Evolutionary conservation across 2,113 vertebrate species (phyloP).

Genomic region (Stigmatopora argus): DNA sequence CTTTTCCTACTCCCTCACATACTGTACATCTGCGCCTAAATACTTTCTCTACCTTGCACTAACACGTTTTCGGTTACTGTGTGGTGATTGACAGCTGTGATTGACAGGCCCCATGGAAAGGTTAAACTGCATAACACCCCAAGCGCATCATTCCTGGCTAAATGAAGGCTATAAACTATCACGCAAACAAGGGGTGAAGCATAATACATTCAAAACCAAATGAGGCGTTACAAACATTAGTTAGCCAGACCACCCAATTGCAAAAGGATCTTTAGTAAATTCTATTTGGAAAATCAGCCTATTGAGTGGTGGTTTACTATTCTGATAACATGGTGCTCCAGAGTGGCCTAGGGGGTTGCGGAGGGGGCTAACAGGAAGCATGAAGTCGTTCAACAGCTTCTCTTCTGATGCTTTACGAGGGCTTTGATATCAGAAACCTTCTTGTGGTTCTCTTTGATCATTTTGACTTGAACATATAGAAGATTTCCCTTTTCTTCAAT

Average conservation of each 20-base stretch:
- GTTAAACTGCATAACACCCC: not conserved
- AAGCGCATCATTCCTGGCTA: not conserved
- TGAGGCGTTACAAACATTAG: not conserved
- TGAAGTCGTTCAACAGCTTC: constrained; percentile 5
- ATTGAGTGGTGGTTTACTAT: not conserved
- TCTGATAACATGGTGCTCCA: not conserved
- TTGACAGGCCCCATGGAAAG: not conserved
- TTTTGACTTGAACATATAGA: not conserved
- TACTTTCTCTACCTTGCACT: not conserved
- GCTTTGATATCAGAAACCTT: constrained; percentile 8
- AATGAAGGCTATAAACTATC: not conserved
- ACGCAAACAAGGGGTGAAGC: not conserved
- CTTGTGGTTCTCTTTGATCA: constrained; percentile 7
- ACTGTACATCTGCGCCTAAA: not conserved
- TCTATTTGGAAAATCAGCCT: not conserved
- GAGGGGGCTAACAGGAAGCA: not conserved
- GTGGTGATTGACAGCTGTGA: not conserved
- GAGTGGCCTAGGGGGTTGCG: not conserved
- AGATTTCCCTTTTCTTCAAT: not conserved
- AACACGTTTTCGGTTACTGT: not conserved
- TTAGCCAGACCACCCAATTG: not conserved
- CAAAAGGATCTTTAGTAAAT: not conserved
- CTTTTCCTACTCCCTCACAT: not conserved
- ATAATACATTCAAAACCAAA: not conserved
- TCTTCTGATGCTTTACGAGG: not conserved